Conservation (phyloP, 2,888 invertebrate genomes). For the Spodoptera littoralis region DNA sequence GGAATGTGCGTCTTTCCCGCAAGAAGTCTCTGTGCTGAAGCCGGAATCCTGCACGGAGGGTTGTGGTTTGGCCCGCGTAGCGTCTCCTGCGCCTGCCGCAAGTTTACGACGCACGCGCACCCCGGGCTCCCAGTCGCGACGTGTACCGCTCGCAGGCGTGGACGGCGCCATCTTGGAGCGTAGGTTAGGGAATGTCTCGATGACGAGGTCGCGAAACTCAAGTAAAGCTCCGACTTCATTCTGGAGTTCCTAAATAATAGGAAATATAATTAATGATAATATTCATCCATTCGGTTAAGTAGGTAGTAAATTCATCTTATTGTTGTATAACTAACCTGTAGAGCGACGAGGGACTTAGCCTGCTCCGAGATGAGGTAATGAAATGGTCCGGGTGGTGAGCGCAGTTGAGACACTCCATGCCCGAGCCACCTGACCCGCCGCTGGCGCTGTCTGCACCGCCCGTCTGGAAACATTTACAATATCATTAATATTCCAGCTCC, state of each 20-base stretch:
- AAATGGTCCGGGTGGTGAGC: conserved; percentile 92
- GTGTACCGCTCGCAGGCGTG: conserved; percentile 84
- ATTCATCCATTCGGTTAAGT: too few relatives aligned
- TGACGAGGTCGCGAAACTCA: conserved; percentile 97
- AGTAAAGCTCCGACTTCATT: conserved; percentile 97
- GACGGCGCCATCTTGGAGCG: conserved; percentile 95
- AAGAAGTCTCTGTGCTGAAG: conserved; percentile 96
- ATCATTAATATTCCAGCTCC: neutral
- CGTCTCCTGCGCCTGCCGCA: conserved; percentile 78
- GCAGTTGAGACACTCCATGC: conserved; percentile 95
- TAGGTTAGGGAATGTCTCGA: conserved; percentile 97
- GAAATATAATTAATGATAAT: conserved; percentile 41
- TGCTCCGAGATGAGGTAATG: conserved; percentile 96
- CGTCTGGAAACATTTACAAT: conserved; percentile 76
- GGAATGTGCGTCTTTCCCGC: conserved; percentile 94
- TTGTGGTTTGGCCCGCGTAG: conserved; percentile 90
- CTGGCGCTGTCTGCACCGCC: conserved; percentile 88
- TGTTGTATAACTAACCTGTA: conserved; percentile 89
- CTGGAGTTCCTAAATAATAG: conserved; percentile 92
- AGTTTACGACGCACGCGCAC: conserved; percentile 92
- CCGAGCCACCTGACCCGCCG: conserved; percentile 90
- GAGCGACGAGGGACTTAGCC: conserved; percentile 95
- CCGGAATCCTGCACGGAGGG: conserved; percentile 94
- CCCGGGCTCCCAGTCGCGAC: conserved; percentile 94
- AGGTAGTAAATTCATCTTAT: neutral